Evolutionary conservation across 2,113 vertebrate species (phyloP).

Genomic region (Seriola quinqueradiata): DNA sequence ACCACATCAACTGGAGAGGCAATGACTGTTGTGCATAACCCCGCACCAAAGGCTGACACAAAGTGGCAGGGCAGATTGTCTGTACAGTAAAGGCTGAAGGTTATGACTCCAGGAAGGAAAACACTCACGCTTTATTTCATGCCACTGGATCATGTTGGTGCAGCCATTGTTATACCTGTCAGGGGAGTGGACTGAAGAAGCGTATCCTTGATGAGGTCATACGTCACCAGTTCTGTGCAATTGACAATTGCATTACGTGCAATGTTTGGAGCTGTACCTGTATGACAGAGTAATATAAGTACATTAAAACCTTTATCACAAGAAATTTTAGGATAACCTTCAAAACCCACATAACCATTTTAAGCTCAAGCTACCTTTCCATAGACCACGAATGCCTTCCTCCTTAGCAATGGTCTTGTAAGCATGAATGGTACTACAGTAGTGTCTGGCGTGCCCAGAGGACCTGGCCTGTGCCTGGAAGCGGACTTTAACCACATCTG

Average conservation of each 20-base stretch:
- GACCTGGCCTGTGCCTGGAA: slow-evolving; percentile 87
- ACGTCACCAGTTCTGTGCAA: slow-evolving; percentile 88
- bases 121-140: neutral
- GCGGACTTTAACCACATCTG: slow-evolving; percentile 92
- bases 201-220: slow-evolving; percentile 86
- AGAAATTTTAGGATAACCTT: neutral
- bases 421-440: slow-evolving; percentile 89
- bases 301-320: neutral
- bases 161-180: slow-evolving; percentile 76
- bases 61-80: slow-evolving; percentile 93
- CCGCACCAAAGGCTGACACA: slow-evolving; percentile 90
- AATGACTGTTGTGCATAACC: slow-evolving; percentile 90
- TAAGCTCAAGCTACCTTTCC: slow-evolving; percentile 85
- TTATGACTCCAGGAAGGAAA: slow-evolving; percentile 1
- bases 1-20: slow-evolving; percentile 93
- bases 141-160: neutral
- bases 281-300: neutral
- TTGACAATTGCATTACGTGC: slow-evolving; percentile 86
- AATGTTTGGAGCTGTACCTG: slow-evolving; percentile 85
- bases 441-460: slow-evolving; percentile 75
- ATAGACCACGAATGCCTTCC: slow-evolving; percentile 89
- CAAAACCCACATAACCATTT: neutral
- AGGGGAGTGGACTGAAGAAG: slow-evolving; percentile 78
- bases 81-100: slow-evolving; percentile 54
- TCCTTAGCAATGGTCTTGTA: slow-evolving; percentile 90